Evolutionary conservation across 2,888 invertebrate genomes (phyloP).

Genomic region (Drosophila ochracea): DNA sequence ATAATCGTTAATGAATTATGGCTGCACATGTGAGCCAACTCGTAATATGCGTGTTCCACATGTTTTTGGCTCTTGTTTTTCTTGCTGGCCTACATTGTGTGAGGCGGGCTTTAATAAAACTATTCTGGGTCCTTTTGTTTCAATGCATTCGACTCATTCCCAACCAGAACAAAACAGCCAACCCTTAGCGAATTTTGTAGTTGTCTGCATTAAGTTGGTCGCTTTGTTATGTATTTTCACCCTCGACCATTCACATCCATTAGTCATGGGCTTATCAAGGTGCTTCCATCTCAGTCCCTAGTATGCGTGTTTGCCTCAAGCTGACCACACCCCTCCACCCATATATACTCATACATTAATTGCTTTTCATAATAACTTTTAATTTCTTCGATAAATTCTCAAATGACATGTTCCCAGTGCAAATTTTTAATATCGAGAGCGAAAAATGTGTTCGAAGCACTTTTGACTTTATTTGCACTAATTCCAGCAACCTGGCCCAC

Average conservation of each 20-base stretch:
- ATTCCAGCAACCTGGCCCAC: not conserved
- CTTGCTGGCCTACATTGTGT: slow-evolving; percentile 48
- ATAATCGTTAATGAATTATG: slow-evolving; percentile 80
- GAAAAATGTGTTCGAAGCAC: slow-evolving; percentile 15
- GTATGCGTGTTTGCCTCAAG: slow-evolving; percentile 42
- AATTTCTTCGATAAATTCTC: slow-evolving; percentile 31
- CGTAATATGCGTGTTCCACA: slow-evolving; percentile 68
- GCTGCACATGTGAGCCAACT: slow-evolving; percentile 41
- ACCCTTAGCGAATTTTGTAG: slow-evolving; percentile 41
- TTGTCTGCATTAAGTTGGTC: slow-evolving; percentile 61
- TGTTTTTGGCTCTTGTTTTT: slow-evolving; percentile 50
- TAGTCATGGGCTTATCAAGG: slow-evolving; percentile 77
- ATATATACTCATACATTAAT: slow-evolving; percentile 37
- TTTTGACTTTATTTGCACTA: slow-evolving; percentile 15
- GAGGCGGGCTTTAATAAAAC: slow-evolving; percentile 62
- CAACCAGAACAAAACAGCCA: slow-evolving; percentile 25
- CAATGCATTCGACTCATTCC: slow-evolving; percentile 63
- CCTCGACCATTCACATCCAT: slow-evolving; percentile 54
- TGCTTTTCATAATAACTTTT: slow-evolving; percentile 47
- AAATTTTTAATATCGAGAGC: slow-evolving; percentile 34
- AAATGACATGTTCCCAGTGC: slow-evolving; percentile 42
- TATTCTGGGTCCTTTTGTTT: slow-evolving; percentile 67
- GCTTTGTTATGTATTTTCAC: slow-evolving; percentile 55
- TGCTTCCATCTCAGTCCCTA: slow-evolving; percentile 58
- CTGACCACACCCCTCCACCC: slow-evolving; percentile 52